Evolutionary conservation across 2,113 vertebrate genomes (phyloP).

Genomic region (Miniopterus natalensis): DNA sequence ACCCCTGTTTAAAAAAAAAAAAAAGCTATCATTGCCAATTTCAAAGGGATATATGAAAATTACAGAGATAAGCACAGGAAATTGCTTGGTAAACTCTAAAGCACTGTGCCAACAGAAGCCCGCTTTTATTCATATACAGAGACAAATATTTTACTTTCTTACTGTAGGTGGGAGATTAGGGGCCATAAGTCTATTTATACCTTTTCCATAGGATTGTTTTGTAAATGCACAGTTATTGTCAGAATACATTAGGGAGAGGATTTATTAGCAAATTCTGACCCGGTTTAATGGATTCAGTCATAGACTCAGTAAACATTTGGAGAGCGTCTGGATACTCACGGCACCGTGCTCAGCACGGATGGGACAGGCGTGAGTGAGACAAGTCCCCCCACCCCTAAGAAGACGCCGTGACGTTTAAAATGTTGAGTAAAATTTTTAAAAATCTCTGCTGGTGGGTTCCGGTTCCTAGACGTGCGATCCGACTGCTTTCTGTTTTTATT

Average conservation of each 20-base stretch:
- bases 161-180: neutral
- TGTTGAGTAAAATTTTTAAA: neutral
- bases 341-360: neutral
- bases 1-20: neutral
- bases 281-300: neutral
- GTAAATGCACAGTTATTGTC: neutral
- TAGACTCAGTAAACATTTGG: neutral
- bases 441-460: neutral
- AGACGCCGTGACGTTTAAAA: neutral
- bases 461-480: neutral
- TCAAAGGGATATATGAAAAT: slow-evolving; percentile 31
- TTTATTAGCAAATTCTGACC: slow-evolving; percentile 46
- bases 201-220: slow-evolving; percentile 51
- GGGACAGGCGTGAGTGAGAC: neutral
- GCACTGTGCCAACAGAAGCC: neutral
- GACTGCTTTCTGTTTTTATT: neutral
- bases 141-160: slow-evolving; percentile 52
- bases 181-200: neutral
- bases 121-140: neutral
- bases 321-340: accelerated
- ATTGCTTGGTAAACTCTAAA: slow-evolving; percentile 30
- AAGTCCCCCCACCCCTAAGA: neutral
- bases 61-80: neutral
- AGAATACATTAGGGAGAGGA: neutral
- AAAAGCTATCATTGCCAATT: neutral